Conservation (phyloP, 2,888 invertebrate genomes). For the Cheilosia vulpina region DNA sequence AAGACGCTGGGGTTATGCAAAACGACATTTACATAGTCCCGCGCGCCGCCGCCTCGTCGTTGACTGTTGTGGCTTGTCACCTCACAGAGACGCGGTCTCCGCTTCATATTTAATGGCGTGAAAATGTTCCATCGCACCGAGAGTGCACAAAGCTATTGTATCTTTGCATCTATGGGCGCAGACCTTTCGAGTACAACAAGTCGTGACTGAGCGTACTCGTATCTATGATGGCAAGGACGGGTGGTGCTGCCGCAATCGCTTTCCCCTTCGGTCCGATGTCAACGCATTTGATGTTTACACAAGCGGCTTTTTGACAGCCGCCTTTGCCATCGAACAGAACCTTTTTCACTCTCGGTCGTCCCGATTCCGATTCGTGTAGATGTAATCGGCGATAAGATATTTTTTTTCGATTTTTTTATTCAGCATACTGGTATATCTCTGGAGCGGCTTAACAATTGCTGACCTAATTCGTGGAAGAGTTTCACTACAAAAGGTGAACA, state of each 20-base stretch:
- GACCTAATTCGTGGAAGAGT: conserved; percentile 75
- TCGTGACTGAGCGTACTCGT: conserved; percentile 65
- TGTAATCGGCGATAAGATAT: conserved; percentile 70
- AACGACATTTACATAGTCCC: conserved; percentile 48
- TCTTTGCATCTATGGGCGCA: conserved; percentile 34
- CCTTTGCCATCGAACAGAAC: conserved; percentile 66
- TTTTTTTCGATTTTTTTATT: conserved; percentile 50
- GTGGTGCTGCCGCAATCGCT: conserved; percentile 47
- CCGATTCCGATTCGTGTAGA: conserved; percentile 72
- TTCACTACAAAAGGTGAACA: conserved; percentile 73
- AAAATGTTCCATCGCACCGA: conserved; percentile 50
- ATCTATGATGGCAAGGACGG: conserved; percentile 6
- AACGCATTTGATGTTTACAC: conserved; percentile 76
- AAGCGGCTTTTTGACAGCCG: conserved; percentile 74
- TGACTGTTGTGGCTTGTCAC: conserved; percentile 50
- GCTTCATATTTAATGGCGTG: conserved; percentile 72
- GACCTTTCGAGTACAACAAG: conserved; percentile 61
- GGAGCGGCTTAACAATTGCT: conserved; percentile 68
- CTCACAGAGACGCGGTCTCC: conserved; percentile 45
- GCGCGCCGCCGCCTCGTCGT: too few relatives aligned
- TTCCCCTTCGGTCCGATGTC: conserved; percentile 74
- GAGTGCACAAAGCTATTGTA: conserved; percentile 8
- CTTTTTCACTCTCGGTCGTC: conserved; percentile 66
- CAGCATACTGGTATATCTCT: conserved; percentile 23
- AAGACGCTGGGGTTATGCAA: conserved; percentile 60